Evolutionary conservation across 2,797 vertebrate species (phyloP).

Genomic region (Pipistrellus pipistrellus): DNA sequence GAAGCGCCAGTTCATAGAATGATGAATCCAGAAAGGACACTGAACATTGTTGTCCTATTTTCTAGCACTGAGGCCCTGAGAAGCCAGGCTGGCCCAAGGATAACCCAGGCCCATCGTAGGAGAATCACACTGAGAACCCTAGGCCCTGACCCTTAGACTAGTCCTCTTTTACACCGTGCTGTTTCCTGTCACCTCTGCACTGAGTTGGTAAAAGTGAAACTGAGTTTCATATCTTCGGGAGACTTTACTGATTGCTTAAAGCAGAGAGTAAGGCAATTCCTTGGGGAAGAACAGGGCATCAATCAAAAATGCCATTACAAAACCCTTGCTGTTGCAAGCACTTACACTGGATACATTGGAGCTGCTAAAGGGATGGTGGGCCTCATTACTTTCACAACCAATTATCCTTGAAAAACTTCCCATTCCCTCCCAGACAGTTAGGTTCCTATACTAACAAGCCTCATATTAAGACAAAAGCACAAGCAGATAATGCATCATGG

Average conservation of each 20-base stretch:
- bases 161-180: background rate
- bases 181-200: background rate
- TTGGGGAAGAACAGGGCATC: background rate
- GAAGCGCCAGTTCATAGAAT: conserved; percentile 62
- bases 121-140: too few relatives aligned
- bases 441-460: background rate
- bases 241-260: conserved; percentile 45
- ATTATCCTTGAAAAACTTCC: background rate
- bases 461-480: background rate
- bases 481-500: background rate
- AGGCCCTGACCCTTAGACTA: background rate
- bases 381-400: background rate
- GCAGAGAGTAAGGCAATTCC: conserved; percentile 17
- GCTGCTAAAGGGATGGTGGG: background rate
- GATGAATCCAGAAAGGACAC: background rate
- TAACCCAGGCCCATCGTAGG: rapidly evolving
- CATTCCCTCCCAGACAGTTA: background rate
- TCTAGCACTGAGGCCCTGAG: background rate
- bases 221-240: background rate
- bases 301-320: conserved; percentile 22
- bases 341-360: too few relatives aligned
- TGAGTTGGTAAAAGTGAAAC: conserved; percentile 28
- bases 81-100: background rate
- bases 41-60: background rate
- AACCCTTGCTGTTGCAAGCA: background rate